phyloP scores from a whole-genome alignment of 2,888 invertebrate species.

The Ectobius pallidus region DNA sequence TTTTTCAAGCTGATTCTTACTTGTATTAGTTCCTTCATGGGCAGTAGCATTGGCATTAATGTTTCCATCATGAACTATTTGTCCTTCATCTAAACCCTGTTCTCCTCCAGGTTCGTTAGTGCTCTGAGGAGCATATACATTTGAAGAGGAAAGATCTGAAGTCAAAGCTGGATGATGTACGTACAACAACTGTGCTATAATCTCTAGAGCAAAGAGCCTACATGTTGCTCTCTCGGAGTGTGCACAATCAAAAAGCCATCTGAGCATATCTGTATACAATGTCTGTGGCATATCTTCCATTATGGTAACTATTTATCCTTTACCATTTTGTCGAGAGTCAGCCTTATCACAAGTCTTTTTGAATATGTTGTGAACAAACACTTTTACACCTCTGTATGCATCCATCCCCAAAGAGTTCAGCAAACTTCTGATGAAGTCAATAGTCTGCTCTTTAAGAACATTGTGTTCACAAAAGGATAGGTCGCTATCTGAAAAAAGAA shows the following conservation, averaged over 20 bases:
- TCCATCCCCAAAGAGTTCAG: background rate
- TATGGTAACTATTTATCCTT: background rate
- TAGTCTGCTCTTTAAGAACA: background rate
- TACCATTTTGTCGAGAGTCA: background rate
- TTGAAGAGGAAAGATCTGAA: too few relatives aligned
- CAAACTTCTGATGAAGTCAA: background rate
- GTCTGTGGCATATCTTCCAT: background rate
- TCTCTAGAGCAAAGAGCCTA: background rate
- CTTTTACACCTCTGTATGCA: background rate
- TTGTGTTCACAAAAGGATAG: constrained; percentile 1
- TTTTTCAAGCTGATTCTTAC: too few relatives aligned
- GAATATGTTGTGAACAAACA: background rate
- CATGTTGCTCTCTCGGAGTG: constrained; percentile 4
- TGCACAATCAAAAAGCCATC: constrained; percentile 6
- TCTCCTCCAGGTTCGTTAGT: too few relatives aligned
- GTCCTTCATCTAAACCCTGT: too few relatives aligned
- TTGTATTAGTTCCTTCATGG: too few relatives aligned
- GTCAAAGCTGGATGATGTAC: too few relatives aligned
- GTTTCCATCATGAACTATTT: too few relatives aligned
- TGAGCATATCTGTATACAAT: background rate
- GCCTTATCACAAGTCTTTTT: background rate
- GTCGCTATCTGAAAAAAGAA: background rate
- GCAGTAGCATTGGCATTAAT: too few relatives aligned
- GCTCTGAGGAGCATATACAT: too few relatives aligned
- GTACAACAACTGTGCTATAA: background rate